Conservation (phyloP, 2,113 vertebrate genomes). For the Vicugna pacos region DNA sequence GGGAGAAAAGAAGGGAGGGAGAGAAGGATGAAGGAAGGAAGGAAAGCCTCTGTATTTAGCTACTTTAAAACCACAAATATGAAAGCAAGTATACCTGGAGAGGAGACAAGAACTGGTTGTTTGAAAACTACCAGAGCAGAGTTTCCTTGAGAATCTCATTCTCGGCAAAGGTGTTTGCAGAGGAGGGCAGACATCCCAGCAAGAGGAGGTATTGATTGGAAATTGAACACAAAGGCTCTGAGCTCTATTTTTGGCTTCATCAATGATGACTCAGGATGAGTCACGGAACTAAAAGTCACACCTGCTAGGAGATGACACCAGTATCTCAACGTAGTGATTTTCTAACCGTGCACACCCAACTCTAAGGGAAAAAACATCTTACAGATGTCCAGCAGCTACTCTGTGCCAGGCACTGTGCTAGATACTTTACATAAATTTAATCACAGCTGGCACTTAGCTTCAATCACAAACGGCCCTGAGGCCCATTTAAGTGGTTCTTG, state of each 20-base stretch:
- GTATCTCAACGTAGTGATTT: not conserved
- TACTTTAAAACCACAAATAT: not conserved
- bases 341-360: not conserved
- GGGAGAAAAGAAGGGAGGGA: fast-evolving
- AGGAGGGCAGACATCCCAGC: not conserved
- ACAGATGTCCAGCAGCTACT: not conserved
- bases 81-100: not conserved
- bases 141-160: not conserved
- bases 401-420: not conserved
- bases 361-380: not conserved
- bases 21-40: fast-evolving
- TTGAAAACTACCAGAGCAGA: not conserved
- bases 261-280: not conserved
- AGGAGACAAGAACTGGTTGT: not conserved
- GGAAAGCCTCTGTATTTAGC: not conserved
- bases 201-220: not conserved
- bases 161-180: not conserved
- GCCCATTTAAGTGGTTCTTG: constrained; percentile 71
- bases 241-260: constrained; percentile 46
- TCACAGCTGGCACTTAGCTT: constrained; percentile 64
- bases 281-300: constrained; percentile 31
- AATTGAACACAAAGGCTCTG: constrained; percentile 12
- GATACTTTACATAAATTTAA: constrained; percentile 68
- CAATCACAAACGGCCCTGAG: not conserved
- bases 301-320: not conserved